Conservation (phyloP, 1,140 invertebrate species). For the Psilanteris sp. region DNA sequence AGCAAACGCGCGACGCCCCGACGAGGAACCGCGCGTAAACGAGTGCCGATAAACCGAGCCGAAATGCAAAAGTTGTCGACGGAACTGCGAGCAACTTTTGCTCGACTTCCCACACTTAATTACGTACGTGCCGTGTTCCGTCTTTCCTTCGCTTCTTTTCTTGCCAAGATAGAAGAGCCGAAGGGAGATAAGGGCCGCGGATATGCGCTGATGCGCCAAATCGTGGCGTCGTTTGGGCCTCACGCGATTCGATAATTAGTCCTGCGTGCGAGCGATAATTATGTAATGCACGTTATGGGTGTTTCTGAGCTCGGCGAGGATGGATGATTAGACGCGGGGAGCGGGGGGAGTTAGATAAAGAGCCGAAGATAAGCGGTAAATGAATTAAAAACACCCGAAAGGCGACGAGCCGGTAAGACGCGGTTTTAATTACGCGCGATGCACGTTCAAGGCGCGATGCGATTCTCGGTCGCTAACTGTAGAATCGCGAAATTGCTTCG, state of each 20-base stretch:
- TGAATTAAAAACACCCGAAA: too few species aligned
- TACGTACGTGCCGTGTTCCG: background rate
- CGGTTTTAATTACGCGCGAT: constrained; percentile 34
- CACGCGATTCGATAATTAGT: constrained; percentile 60
- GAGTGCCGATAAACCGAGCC: too few species aligned
- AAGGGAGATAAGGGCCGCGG: constrained; percentile 20
- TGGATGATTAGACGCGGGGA: constrained; percentile 42
- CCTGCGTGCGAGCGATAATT: constrained; percentile 55
- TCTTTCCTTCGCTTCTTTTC: background rate
- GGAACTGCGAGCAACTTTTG: too few species aligned
- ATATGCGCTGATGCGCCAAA: constrained; percentile 53
- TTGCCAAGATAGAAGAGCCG: background rate
- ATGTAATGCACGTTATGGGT: constrained; percentile 52
- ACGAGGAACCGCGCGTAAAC: too few species aligned
- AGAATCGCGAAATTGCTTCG: too few species aligned
- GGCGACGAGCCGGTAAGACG: constrained; percentile 14
- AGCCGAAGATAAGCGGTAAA: constrained; percentile 35
- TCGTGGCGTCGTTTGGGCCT: constrained; percentile 41
- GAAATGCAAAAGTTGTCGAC: too few species aligned
- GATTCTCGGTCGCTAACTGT: too few species aligned
- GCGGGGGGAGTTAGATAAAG: constrained; percentile 39
- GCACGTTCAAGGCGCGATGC: too few species aligned
- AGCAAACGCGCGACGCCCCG: too few species aligned
- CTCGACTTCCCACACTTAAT: background rate
- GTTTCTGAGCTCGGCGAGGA: constrained; percentile 37